Evolutionary conservation across 2,113 vertebrate genomes (phyloP).

Genomic region (Mirounga angustirostris): DNA sequence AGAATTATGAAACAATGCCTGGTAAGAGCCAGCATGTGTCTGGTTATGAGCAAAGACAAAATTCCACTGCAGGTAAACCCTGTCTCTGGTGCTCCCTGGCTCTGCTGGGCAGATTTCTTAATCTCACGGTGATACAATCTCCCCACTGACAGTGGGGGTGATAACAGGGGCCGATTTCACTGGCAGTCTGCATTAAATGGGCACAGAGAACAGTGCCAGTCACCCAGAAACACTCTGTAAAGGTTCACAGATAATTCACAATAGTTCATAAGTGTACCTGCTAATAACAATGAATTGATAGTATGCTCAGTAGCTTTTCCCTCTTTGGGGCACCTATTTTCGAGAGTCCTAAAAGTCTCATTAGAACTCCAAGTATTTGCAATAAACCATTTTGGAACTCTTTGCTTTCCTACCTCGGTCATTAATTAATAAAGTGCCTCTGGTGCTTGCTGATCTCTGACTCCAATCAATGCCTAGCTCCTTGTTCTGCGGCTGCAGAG

Average conservation of each 20-base stretch:
- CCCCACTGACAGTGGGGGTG: accelerated
- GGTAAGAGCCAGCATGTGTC: background rate
- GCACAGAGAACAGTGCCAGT: background rate
- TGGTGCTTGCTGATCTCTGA: background rate
- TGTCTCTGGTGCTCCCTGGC: background rate
- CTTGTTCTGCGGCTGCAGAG: background rate
- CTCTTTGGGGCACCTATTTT: background rate
- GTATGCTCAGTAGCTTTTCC: background rate
- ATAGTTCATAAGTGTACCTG: background rate
- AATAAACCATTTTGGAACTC: background rate
- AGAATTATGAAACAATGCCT: background rate
- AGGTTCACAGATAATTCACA: background rate
- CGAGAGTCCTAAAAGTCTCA: background rate
- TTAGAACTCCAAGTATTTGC: background rate
- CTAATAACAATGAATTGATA: background rate
- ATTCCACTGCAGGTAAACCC: background rate
- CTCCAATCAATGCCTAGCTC: too few species aligned
- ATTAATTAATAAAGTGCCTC: background rate
- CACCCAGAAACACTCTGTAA: background rate
- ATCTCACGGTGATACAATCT: background rate
- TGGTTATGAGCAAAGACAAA: background rate
- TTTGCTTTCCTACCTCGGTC: background rate
- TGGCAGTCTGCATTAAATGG: background rate
- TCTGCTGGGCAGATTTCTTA: background rate
- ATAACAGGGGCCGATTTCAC: too few species aligned